Percentiles rank a stretch among this genome's conserved stretches.
phyloP scores from a whole-genome alignment of 1,140 invertebrate species.

The Euschistus heros region DNA sequence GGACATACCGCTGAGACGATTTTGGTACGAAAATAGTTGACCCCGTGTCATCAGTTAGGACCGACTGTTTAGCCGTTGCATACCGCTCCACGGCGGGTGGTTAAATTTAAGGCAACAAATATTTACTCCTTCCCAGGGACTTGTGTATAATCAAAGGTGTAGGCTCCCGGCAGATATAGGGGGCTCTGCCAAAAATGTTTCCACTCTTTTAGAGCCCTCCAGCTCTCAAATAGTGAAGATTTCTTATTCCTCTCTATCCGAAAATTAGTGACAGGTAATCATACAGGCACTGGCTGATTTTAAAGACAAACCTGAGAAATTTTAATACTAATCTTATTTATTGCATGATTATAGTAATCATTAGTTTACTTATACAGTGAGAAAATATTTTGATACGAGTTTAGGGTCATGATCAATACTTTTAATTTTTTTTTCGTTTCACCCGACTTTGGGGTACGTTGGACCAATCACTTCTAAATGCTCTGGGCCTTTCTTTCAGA shows the following conservation, averaged over 20 bases:
- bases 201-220: not conserved
- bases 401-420: too few species aligned
- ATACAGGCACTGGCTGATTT: too few species aligned
- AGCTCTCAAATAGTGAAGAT: not conserved
- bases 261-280: too few species aligned
- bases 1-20: not conserved
- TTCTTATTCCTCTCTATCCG: not conserved
- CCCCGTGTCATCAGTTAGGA: slow-evolving; percentile 3
- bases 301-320: too few species aligned
- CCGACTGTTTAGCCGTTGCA: not conserved
- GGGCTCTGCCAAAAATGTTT: not conserved
- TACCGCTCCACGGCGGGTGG: not conserved
- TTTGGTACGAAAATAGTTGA: not conserved
- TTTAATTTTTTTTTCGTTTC: too few species aligned
- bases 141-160: slow-evolving; percentile 3
- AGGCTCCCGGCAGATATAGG: not conserved
- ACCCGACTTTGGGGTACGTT: too few species aligned
- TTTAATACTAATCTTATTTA: too few species aligned
- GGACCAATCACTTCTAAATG: too few species aligned
- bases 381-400: too few species aligned
- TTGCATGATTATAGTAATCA: too few species aligned
- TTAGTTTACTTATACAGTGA: too few species aligned
- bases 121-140: not conserved
- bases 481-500: too few species aligned
- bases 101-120: slow-evolving; percentile 11